Conservation (phyloP, 2,888 invertebrate genomes). For the Matsumyia berberina region DNA sequence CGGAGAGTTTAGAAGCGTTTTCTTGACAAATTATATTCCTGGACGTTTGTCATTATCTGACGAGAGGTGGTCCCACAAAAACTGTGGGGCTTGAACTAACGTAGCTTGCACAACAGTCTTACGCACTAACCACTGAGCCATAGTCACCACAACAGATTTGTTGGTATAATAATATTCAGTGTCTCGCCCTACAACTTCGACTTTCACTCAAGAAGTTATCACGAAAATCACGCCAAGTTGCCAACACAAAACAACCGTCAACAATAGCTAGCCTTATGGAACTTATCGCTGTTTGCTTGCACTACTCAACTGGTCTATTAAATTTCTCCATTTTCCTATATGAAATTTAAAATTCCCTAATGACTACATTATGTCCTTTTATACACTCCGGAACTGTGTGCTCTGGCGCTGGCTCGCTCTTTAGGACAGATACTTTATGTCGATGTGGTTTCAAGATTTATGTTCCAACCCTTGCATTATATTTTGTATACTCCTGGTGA, state of each 20-base stretch:
- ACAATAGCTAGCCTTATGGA: background rate
- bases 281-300: background rate
- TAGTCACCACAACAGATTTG: too few species aligned
- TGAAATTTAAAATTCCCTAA: conserved; percentile 74
- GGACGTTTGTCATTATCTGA: too few species aligned
- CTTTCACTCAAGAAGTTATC: too few species aligned
- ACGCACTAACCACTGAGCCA: too few species aligned
- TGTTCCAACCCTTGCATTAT: conserved; percentile 75
- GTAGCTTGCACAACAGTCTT: too few species aligned
- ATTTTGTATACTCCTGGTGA: conserved; percentile 72
- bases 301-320: conserved; percentile 58
- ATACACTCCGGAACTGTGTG: conserved; percentile 29
- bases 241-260: background rate
- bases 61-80: too few species aligned
- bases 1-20: too few species aligned
- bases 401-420: conserved; percentile 18
- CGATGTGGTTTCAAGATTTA: conserved; percentile 76
- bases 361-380: conserved; percentile 65
- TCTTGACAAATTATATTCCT: too few species aligned
- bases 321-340: conserved; percentile 50
- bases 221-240: too few species aligned
- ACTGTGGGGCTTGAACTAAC: too few species aligned
- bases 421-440: conserved; percentile 65
- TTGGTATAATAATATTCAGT: too few species aligned
- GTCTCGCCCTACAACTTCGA: too few species aligned